phyloP scores from a whole-genome alignment of 2,113 vertebrate genomes.

The Oncorhynchus keta region DNA sequence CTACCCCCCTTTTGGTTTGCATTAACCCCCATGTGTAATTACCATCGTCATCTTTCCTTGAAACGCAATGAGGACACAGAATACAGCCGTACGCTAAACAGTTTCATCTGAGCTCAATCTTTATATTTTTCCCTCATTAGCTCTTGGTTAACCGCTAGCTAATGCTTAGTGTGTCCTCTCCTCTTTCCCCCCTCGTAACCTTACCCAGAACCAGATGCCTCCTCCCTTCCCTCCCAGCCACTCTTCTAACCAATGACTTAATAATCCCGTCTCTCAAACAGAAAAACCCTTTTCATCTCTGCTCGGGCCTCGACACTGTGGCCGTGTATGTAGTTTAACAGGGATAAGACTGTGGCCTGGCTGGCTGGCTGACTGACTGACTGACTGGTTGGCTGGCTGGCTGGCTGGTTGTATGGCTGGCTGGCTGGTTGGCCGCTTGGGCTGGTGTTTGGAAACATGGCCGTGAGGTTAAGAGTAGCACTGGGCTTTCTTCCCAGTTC shows the following conservation, averaged over 20 bases:
- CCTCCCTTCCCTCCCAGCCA: slow-evolving; percentile 13
- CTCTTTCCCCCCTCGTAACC: slow-evolving; percentile 58
- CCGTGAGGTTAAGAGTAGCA: slow-evolving; percentile 37
- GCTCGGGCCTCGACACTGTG: slow-evolving; percentile 51
- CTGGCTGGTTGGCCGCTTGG: not conserved
- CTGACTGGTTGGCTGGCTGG: too few relatives aligned
- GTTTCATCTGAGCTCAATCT: slow-evolving; percentile 69
- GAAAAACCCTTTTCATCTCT: slow-evolving; percentile 68
- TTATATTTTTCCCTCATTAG: slow-evolving; percentile 76
- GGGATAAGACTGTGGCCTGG: slow-evolving; percentile 54
- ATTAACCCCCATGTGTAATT: too few relatives aligned
- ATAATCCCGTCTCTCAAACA: slow-evolving; percentile 60
- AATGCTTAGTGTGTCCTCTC: slow-evolving; percentile 71
- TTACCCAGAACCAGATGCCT: slow-evolving; percentile 69
- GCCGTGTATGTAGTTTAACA: slow-evolving; percentile 60
- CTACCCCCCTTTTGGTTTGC: slow-evolving; percentile 12
- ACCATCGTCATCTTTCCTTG: slow-evolving; percentile 55
- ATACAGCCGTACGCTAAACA: slow-evolving; percentile 60
- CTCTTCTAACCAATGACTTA: slow-evolving; percentile 42
- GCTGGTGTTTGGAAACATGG: slow-evolving; percentile 57
- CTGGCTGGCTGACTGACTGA: not conserved
- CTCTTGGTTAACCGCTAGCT: slow-evolving; percentile 76
- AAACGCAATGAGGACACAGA: slow-evolving; percentile 56
- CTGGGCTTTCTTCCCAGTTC: slow-evolving; percentile 6
- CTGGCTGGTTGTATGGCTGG: too few relatives aligned